phyloP scores from a whole-genome alignment of 2,113 vertebrate genomes.

The Brachirus orientalis region DNA sequence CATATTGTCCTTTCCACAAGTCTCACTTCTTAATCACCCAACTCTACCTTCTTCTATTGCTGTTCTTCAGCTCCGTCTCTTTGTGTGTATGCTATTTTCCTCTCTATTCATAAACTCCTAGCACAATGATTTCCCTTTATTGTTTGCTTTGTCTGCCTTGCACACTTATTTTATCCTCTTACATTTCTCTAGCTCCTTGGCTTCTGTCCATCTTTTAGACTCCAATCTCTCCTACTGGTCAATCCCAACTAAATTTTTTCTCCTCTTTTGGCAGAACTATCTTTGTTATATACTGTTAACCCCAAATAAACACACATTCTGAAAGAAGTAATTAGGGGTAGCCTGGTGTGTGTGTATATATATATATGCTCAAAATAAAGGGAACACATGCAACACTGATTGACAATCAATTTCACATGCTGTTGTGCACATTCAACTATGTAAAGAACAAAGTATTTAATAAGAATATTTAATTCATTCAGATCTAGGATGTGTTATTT shows the following conservation, averaged over 20 bases:
- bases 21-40: conserved; percentile 20
- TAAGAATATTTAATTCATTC: too few species aligned
- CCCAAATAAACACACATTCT: conserved; percentile 36
- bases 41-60: conserved; percentile 2
- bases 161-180: neutral
- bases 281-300: conserved; percentile 26
- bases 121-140: neutral
- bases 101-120: neutral
- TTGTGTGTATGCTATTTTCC: neutral
- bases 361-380: too few species aligned
- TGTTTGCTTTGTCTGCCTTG: conserved; percentile 4
- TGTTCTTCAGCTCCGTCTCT: conserved; percentile 18
- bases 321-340: conserved; percentile 40
- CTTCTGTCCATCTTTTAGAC: conserved; percentile 18
- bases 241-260: conserved; percentile 34
- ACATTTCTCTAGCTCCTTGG: neutral
- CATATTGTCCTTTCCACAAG: conserved; percentile 39
- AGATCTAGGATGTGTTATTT: too few species aligned
- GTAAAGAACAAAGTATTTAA: too few species aligned
- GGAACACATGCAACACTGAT: too few species aligned
- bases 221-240: conserved; percentile 5
- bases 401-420: too few species aligned
- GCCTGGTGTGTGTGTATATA: too few species aligned
- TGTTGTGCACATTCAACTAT: too few species aligned
- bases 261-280: conserved; percentile 27